phyloP scores from a whole-genome alignment of 64 coral and sea anemone genomes.

The Pachyseris speciosa region DNA sequence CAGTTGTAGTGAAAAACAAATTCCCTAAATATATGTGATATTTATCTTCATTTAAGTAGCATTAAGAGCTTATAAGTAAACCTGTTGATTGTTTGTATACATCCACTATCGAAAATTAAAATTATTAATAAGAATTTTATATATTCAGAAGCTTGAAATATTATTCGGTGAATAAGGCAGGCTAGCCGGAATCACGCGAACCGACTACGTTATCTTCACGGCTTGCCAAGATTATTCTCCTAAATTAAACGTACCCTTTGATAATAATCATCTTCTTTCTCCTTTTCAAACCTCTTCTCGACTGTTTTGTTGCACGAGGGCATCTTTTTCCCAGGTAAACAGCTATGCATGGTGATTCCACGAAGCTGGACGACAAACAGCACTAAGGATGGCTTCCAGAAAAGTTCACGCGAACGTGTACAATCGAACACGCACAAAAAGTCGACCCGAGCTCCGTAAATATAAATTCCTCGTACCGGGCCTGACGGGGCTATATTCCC shows the following conservation, averaged over 20 bases:
- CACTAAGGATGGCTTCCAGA: neutral
- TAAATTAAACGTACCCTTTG: neutral
- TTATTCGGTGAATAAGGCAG: no score
- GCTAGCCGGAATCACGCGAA: neutral
- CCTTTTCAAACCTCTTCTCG: slow-evolving; percentile 15
- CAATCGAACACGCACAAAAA: neutral
- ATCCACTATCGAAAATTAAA: no score
- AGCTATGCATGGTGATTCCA: slow-evolving; percentile 15
- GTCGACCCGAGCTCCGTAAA: neutral
- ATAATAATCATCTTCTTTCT: slow-evolving; percentile 5
- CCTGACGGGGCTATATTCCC: neutral
- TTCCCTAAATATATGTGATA: no score
- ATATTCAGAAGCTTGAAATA: no score
- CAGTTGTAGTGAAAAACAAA: no score
- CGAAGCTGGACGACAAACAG: neutral
- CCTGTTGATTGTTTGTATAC: no score
- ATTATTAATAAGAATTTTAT: no score
- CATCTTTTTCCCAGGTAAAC: slow-evolving; percentile 32
- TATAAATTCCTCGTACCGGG: neutral
- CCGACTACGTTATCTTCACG: neutral
- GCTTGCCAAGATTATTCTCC: neutral
- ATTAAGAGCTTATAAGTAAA: no score
- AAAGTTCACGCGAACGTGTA: neutral
- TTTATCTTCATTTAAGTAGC: no score
- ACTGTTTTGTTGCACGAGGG: slow-evolving; percentile 35